Percentiles rank a stretch among this genome's conserved stretches.
Conservation (phyloP, 1,140 invertebrate genomes). For the Brachionus calyciflorus region DNA sequence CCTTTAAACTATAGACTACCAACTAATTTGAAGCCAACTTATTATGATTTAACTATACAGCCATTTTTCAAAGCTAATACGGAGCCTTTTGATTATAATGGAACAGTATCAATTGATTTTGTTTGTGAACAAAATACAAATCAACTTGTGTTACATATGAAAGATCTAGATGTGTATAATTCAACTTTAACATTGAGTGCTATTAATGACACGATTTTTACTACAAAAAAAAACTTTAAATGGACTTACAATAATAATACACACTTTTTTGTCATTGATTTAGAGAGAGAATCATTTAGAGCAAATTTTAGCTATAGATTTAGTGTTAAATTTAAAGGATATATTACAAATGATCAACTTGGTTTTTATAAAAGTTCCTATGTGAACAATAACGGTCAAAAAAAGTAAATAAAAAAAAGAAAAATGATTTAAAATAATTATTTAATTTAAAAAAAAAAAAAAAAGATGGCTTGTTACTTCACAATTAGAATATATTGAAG, state of each 20-base stretch:
- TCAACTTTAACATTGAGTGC: background rate
- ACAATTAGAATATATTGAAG: slow-evolving; percentile 55
- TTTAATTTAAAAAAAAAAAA: no score
- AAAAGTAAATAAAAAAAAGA: background rate
- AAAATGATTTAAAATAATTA: background rate
- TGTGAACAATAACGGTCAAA: slow-evolving; percentile 76
- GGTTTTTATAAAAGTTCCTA: slow-evolving; percentile 89
- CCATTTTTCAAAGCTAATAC: background rate
- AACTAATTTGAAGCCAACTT: slow-evolving; percentile 66
- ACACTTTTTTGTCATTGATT: slow-evolving; percentile 3
- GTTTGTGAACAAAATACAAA: slow-evolving; percentile 63
- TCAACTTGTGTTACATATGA: slow-evolving; percentile 69
- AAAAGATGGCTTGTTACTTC: slow-evolving; percentile 47
- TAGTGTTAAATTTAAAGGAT: slow-evolving; percentile 69
- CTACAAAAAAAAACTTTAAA: background rate
- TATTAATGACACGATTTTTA: background rate
- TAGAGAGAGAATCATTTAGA: background rate
- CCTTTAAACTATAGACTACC: slow-evolving; percentile 65
- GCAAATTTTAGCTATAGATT: background rate
- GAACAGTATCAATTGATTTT: slow-evolving; percentile 70
- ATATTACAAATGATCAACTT: slow-evolving; percentile 88
- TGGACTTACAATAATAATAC: slow-evolving; percentile 8
- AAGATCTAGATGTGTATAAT: slow-evolving; percentile 20
- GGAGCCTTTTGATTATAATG: slow-evolving; percentile 55
- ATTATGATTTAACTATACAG: slow-evolving; percentile 68